phyloP scores from a whole-genome alignment of 2,797 vertebrate genomes.

The Paedocypris micromegethes region DNA sequence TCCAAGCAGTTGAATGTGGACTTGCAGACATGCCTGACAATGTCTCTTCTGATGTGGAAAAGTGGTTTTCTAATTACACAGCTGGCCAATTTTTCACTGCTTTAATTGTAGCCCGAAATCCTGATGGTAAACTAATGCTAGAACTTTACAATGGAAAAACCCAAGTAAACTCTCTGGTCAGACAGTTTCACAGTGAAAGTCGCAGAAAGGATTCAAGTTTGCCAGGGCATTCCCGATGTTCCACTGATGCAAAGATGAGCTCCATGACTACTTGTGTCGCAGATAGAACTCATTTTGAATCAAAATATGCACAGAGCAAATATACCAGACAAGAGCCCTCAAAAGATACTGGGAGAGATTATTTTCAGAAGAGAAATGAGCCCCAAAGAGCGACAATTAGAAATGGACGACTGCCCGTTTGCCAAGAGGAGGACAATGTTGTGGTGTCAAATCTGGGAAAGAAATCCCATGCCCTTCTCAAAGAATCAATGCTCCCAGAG shows the following conservation, averaged over 20 bases:
- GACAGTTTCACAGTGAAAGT: slow-evolving; percentile 61
- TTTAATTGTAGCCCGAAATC: slow-evolving; percentile 79
- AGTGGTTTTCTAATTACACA: slow-evolving; percentile 76
- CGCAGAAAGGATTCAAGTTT: slow-evolving; percentile 21
- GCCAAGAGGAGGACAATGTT: too few species aligned
- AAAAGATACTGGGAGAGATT: background rate
- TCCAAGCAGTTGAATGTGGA: slow-evolving; percentile 83
- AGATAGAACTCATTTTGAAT: slow-evolving; percentile 2
- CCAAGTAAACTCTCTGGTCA: slow-evolving; percentile 79
- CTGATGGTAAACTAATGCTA: slow-evolving; percentile 77
- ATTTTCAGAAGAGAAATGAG: background rate
- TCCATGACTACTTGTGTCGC: background rate
- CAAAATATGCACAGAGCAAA: background rate
- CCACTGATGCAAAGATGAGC: background rate
- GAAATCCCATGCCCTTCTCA: slow-evolving; percentile 51
- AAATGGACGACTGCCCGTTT: background rate
- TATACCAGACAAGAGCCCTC: slow-evolving; percentile 9
- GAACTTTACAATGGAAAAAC: slow-evolving; percentile 78
- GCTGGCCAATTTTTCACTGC: slow-evolving; percentile 72
- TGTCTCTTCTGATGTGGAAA: slow-evolving; percentile 64
- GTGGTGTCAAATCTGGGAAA: background rate
- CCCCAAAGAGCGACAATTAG: background rate
- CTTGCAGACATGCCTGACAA: slow-evolving; percentile 73
- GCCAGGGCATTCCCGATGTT: background rate
- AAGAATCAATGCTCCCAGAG: slow-evolving; percentile 64